Conservation (phyloP, 2,888 invertebrate genomes). For the Dugesia japonica region DNA sequence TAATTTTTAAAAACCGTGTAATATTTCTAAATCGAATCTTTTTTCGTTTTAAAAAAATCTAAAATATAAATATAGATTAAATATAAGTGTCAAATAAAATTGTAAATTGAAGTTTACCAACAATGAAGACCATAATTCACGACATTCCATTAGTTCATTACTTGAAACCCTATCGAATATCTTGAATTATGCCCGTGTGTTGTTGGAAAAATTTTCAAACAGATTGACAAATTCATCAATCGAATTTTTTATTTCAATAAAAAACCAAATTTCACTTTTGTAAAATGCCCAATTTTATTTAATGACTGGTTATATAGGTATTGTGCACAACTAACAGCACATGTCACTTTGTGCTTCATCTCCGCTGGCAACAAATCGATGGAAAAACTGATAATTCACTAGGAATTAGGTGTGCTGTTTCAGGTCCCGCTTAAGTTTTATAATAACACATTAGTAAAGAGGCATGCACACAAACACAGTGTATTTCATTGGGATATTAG, state of each 20-base stretch:
- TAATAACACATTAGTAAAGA: background rate
- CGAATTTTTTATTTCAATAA: no score
- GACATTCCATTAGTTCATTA: constrained; percentile 4
- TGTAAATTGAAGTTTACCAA: background rate
- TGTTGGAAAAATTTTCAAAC: constrained; percentile 1
- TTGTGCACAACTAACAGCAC: background rate
- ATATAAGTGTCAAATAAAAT: background rate
- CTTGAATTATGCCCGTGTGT: constrained; percentile 20
- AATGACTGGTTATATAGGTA: constrained; percentile 20
- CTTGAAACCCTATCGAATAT: background rate
- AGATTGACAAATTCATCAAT: no score
- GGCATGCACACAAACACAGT: background rate
- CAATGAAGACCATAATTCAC: constrained; percentile 20
- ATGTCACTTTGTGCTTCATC: background rate
- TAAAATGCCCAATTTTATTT: background rate
- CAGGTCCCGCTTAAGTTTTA: background rate
- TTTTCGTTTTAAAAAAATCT: no score
- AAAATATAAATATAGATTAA: no score
- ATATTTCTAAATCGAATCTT: no score
- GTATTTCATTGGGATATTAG: background rate
- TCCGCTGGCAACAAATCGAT: constrained; percentile 6
- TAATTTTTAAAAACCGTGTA: no score
- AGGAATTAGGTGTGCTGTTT: background rate
- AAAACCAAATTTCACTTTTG: background rate
- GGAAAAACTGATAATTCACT: background rate